Base-by-base conservation (phyloP, 2,113 vertebrate genomes). In the Aphelocoma coerulescens region DNA sequence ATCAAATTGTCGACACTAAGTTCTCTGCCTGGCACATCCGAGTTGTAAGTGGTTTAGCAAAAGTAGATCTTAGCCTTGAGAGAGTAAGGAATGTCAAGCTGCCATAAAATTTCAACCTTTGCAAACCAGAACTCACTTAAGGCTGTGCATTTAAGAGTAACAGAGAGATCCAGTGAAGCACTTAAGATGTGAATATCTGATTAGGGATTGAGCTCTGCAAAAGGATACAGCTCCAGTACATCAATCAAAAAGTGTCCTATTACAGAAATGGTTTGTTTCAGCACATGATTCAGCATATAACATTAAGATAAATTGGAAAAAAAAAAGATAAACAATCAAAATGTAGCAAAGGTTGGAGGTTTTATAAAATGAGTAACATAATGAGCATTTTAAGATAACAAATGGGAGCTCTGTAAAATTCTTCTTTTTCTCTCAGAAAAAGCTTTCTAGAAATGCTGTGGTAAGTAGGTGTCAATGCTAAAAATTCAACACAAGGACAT, bases 21-120 rank as follows among this genome's bases (percentile, higher is more conserved):
- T 95, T 93, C 91, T 84, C 49, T 9, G 11, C 85, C 75, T 78
- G 78, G 82, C 82, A 75, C 41, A 65, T 91, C 89, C 8, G 26
- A 96, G 87, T 96, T 88, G 65, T 91, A 93, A 95, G 94, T 88
- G 68, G 79, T 94, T 96, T 90, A 94, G 93, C 88, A 86, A 95
- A 94, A 96, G 94, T 32, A 88, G 65, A 75, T 86, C 72, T 88
- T 61, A 85, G 91, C 88, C 61, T 20, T 78, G 48, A 95, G 78
- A 88, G 46, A 86, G 39, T 48, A 67, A 88, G 66, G 89, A 83
- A 84, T 46, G 73, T 68, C 83, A 89, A 73, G 68, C 88, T 91
- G 79, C 80, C 78, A 37, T 87, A 78, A 84, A 94, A 83, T n/a
- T 80, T 61, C 68, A 82, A 75, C 91, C 73, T 93, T 59, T 63